phyloP scores from a whole-genome alignment of 2,113 vertebrate genomes.

The Meriones unguiculatus region DNA sequence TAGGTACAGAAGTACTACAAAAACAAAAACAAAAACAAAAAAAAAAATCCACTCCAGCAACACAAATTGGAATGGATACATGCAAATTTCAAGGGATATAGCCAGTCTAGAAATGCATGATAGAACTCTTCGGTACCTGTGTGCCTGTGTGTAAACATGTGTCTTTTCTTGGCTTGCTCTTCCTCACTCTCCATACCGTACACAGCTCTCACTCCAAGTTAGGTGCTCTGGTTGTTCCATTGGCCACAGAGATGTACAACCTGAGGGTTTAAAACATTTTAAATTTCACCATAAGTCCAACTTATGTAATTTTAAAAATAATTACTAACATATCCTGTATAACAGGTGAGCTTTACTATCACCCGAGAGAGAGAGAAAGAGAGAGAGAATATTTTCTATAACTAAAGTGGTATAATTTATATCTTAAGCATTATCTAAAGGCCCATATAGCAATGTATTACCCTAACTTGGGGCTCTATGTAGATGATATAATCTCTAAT shows the following conservation, averaged over 20 bases:
- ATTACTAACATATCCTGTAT: neutral
- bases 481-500: neutral
- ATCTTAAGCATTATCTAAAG: neutral
- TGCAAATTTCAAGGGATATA: neutral
- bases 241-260: neutral
- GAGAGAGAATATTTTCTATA: neutral
- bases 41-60: neutral
- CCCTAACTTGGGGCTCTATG: neutral
- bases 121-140: neutral
- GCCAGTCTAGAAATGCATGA: neutral
- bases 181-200: neutral
- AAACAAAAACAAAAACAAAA: neutral
- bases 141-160: fast-evolving
- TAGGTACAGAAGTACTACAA: neutral
- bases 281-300: neutral
- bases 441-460: neutral
- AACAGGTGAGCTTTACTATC: neutral
- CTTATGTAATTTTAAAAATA: neutral
- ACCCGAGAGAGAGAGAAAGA: neutral
- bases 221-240: neutral
- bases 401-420: neutral
- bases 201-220: neutral
- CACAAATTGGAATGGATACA: neutral
- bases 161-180: neutral
- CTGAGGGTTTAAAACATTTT: slow-evolving; percentile 7